Evolutionary conservation across 2,888 invertebrate genomes (phyloP).

Genomic region (Hymenopus coronatus): DNA sequence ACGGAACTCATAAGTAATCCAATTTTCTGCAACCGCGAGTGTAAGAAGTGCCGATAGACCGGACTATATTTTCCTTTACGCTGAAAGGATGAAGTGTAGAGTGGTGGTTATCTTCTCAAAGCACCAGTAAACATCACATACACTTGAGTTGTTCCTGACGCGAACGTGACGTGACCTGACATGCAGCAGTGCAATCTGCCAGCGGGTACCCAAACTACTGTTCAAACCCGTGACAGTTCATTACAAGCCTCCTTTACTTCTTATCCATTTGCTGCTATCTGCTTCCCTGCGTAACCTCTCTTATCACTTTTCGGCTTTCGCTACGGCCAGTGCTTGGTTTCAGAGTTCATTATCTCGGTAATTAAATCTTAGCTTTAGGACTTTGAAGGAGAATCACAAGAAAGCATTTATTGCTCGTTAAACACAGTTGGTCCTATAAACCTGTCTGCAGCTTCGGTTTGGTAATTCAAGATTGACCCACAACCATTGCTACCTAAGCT

Average conservation of each 20-base stretch:
- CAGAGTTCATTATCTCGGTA: too few species aligned
- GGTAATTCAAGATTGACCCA: too few species aligned
- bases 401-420: too few species aligned
- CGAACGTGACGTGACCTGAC: not conserved
- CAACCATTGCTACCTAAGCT: too few species aligned
- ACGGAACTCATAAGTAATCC: not conserved
- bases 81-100: not conserved
- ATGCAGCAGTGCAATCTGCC: not conserved
- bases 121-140: not conserved
- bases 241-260: not conserved
- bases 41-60: not conserved
- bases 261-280: not conserved
- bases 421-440: too few species aligned
- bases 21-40: not conserved
- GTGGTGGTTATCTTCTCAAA: not conserved
- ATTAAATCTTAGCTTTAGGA: too few species aligned
- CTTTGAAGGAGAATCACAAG: too few species aligned
- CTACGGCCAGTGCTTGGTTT: not conserved
- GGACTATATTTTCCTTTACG: not conserved
- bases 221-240: not conserved
- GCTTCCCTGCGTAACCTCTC: not conserved
- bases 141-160: not conserved
- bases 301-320: not conserved
- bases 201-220: not conserved
- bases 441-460: too few species aligned